These are phyloP conservation scores for Metopolophium dirhodum DNA, from an alignment of 1,140 invertebrate species.

Conservation along the genomic window DNA sequence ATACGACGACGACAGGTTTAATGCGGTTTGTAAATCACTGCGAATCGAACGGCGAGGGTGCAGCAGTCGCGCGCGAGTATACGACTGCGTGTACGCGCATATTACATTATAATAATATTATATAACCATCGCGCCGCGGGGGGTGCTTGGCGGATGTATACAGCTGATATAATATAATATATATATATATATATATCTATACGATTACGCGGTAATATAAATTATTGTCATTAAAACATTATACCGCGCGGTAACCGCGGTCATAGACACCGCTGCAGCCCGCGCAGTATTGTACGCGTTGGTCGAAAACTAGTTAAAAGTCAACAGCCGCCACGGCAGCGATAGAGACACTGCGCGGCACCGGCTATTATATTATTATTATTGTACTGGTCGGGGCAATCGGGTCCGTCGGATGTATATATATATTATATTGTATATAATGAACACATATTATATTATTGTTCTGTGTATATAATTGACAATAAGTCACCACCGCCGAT, in stretches of 20 bases:
- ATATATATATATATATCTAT: neutral
- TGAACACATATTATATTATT: neutral
- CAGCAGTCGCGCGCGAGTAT: neutral
- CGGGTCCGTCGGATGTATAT: neutral
- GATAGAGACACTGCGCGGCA: neutral
- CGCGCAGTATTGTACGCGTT: neutral
- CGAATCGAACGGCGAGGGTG: neutral
- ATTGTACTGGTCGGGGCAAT: neutral
- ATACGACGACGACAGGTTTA: constrained; percentile 24
- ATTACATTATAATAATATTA: constrained; percentile 13
- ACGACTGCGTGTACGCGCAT: neutral
- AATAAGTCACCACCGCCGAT: neutral
- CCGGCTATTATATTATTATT: neutral
- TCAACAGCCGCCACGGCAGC: neutral
- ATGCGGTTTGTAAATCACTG: constrained; percentile 15
- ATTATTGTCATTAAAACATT: neutral
- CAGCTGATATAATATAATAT: neutral
- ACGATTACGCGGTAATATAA: neutral
- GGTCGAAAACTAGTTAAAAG: constrained; percentile 16
- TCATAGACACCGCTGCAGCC: neutral
- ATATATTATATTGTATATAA: neutral
- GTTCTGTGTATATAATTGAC: neutral
- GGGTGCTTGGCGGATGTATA: neutral
- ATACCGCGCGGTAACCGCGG: neutral
- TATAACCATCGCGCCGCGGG: neutral